These are phyloP conservation scores for mouse (Mus musculus) DNA, from an alignment of 2,113 vertebrate species.

Conservation along the genomic window DNA sequence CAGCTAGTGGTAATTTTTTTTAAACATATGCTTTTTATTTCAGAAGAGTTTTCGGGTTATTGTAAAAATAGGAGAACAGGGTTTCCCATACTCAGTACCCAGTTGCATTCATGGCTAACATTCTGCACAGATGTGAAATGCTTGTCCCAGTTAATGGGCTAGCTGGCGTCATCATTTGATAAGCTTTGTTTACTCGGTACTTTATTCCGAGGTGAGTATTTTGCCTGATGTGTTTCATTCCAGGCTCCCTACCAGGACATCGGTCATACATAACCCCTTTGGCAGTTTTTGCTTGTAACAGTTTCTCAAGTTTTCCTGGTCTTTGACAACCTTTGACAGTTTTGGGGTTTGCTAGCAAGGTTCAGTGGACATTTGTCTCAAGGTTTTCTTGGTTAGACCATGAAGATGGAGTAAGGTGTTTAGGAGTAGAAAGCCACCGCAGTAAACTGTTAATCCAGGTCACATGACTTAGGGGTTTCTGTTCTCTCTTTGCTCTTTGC, in stretches of 20 bases:
- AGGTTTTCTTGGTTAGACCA: neutral
- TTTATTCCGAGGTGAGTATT: neutral
- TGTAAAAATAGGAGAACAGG: neutral
- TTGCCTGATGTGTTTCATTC: neutral
- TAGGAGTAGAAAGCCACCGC: slow-evolving; percentile 12
- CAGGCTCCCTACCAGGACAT: neutral
- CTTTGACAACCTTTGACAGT: neutral
- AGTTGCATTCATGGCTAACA: neutral
- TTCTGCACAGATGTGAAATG: neutral
- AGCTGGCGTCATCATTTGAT: neutral
- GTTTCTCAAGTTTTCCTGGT: neutral
- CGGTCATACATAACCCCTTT: neutral
- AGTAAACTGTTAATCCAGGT: neutral
- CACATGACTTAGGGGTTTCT: neutral
- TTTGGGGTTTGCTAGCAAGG: neutral
- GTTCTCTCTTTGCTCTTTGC: neutral
- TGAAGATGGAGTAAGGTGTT: neutral
- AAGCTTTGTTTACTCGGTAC: neutral
- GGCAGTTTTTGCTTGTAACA: neutral
- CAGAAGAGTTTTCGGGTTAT: slow-evolving; percentile 14
- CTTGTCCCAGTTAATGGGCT: neutral
- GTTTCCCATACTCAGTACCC: neutral
- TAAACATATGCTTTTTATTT: slow-evolving; percentile 28
- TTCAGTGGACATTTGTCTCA: slow-evolving; percentile 35
- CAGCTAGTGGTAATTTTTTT: neutral